Conservation (phyloP, 2,888 invertebrate genomes). For the Hanleya hanleyi region DNA sequence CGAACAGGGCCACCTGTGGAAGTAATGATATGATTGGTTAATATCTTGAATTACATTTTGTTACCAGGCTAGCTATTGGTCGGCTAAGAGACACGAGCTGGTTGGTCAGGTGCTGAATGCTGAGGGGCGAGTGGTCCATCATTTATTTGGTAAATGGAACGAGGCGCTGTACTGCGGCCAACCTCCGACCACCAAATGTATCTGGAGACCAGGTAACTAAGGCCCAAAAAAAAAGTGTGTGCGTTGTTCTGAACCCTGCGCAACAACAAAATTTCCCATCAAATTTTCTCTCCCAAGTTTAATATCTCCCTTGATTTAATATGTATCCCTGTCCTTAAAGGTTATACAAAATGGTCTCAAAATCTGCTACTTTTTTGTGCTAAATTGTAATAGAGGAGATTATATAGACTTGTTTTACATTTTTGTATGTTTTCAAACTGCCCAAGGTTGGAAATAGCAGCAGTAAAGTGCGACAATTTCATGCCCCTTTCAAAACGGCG, state of each 20-base stretch:
- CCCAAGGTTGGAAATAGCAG: too few species aligned
- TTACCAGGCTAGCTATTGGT: constrained; percentile 83
- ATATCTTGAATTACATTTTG: too few species aligned
- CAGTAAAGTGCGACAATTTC: too few species aligned
- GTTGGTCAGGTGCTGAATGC: constrained; percentile 79
- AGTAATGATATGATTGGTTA: too few species aligned
- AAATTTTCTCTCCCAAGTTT: not conserved
- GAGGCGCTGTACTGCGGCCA: constrained; percentile 84
- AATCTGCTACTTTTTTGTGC: too few species aligned
- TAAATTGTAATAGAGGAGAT: not conserved
- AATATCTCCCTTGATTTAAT: not conserved
- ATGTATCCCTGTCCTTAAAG: too few species aligned
- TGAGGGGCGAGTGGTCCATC: constrained; percentile 78
- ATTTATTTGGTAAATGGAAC: constrained; percentile 87
- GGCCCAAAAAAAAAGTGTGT: not conserved
- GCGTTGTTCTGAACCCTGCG: not conserved
- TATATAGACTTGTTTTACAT: too few species aligned
- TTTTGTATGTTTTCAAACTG: too few species aligned
- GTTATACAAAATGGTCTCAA: too few species aligned
- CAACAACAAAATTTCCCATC: not conserved
- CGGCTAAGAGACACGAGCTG: constrained; percentile 85
- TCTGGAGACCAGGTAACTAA: constrained; percentile 83
- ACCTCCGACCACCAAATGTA: constrained; percentile 81
- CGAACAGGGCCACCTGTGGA: too few species aligned
- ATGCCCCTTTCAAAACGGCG: too few species aligned